These are phyloP conservation scores for Enteromius trimaculatus DNA, from an alignment of 2,797 vertebrate species.

Conservation along the genomic window DNA sequence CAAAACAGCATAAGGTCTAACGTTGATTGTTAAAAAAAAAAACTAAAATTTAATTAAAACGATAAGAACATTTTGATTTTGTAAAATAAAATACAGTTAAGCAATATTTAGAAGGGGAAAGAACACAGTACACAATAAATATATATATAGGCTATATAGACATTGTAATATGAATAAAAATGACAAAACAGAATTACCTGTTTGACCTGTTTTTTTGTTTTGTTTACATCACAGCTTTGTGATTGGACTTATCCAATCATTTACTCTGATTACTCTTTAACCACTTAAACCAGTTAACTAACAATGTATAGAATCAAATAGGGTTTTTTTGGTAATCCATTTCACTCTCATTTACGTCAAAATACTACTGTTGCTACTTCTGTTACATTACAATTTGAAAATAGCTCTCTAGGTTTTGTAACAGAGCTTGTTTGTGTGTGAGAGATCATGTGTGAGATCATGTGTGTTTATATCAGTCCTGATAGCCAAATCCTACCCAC, in stretches of 20 bases:
- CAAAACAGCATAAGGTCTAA: not conserved
- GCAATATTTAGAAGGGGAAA: not conserved
- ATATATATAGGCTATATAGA: not conserved
- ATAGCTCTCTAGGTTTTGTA: not conserved
- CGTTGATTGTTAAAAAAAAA: not conserved
- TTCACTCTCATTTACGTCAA: not conserved
- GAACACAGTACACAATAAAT: too few species aligned
- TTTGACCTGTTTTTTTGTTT: too few species aligned
- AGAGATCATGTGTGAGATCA: not conserved
- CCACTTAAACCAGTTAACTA: too few species aligned
- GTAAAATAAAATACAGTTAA: not conserved
- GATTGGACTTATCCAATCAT: not conserved
- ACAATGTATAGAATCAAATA: not conserved
- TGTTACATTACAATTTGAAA: not conserved
- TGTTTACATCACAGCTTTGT: too few species aligned
- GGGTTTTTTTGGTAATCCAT: not conserved
- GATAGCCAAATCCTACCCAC: slow-evolving; percentile 44
- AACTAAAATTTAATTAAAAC: not conserved
- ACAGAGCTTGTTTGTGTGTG: not conserved
- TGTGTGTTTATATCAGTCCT: slow-evolving; percentile 2
- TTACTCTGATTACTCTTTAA: not conserved
- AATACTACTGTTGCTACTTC: not conserved
- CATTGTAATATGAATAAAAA: not conserved
- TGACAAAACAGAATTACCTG: not conserved
- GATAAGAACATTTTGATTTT: not conserved